Percentiles rank a stretch among this genome's conserved stretches.
These are phyloP conservation scores for Knipowitschia caucasica DNA, from an alignment of 2,797 vertebrate genomes.

Conservation along the genomic window DNA sequence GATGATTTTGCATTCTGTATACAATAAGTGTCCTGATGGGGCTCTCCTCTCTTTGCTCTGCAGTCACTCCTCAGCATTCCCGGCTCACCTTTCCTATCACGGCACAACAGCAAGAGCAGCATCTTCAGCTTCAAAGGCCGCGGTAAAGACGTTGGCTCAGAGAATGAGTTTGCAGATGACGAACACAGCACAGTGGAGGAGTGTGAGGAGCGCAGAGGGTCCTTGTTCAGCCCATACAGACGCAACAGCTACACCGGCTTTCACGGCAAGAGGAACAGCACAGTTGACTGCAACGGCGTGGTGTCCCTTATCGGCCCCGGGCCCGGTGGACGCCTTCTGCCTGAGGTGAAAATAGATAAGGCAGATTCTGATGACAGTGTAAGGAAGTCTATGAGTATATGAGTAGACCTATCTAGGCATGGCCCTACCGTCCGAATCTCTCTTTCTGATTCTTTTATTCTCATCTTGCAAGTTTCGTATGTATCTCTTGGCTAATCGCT, in stretches of 20 bases:
- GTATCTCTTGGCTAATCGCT: constrained; percentile 76
- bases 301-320: constrained; percentile 95
- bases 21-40: too few relatives aligned
- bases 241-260: constrained; percentile 93
- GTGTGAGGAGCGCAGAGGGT: constrained; percentile 91
- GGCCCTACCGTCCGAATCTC: constrained; percentile 68
- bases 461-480: constrained; percentile 76
- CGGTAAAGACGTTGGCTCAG: constrained; percentile 87
- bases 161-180: constrained; percentile 96
- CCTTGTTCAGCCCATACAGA: constrained; percentile 92
- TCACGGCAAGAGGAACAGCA: constrained; percentile 95
- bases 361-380: constrained; percentile 87
- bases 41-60: constrained; percentile 8
- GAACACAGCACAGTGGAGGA: constrained; percentile 99
- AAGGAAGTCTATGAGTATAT: constrained; percentile 82
- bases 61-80: constrained; percentile 98
- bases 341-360: constrained; percentile 99
- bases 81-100: constrained; percentile 93
- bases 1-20: too few relatives aligned
- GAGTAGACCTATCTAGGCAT: constrained; percentile 85
- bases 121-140: constrained; percentile 96
- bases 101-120: constrained; percentile 98
- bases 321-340: constrained; percentile 94
- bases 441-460: constrained; percentile 64
- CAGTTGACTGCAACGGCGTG: constrained; percentile 98